Evolutionary conservation across 2,797 vertebrate genomes (phyloP).

Genomic region (Coregonus ussuriensis): DNA sequence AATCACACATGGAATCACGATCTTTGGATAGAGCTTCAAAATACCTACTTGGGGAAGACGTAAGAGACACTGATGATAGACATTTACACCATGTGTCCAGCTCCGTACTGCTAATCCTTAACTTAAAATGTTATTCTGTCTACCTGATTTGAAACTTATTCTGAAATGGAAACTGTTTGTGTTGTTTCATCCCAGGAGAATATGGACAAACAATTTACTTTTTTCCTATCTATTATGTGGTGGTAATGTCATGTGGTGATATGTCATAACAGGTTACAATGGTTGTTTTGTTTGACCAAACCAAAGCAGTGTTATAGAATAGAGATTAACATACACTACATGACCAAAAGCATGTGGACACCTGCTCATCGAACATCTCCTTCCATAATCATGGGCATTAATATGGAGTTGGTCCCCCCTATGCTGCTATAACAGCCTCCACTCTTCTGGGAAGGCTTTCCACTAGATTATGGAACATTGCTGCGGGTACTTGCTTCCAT

Average conservation of each 20-base stretch:
- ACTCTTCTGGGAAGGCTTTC: too few species aligned
- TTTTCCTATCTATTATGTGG: neutral
- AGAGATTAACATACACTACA: conserved; percentile 32
- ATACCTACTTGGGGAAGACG: conserved; percentile 32
- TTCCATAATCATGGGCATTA: too few species aligned
- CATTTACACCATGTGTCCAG: conserved; percentile 38
- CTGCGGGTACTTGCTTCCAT: too few species aligned
- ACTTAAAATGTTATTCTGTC: conserved; percentile 62
- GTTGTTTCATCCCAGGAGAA: neutral
- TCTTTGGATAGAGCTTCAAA: conserved; percentile 49
- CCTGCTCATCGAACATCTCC: too few species aligned
- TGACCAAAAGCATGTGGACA: too few species aligned
- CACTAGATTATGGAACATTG: too few species aligned
- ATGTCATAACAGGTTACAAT: conserved; percentile 42
- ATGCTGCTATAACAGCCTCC: too few species aligned
- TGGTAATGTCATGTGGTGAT: neutral
- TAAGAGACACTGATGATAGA: conserved; percentile 61
- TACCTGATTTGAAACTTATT: conserved; percentile 35
- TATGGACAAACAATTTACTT: neutral
- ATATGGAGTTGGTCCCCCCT: too few species aligned
- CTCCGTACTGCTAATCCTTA: conserved; percentile 67
- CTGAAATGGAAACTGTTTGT: neutral
- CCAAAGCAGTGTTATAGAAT: conserved; percentile 45
- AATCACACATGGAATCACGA: conserved; percentile 40
- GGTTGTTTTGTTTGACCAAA: conserved; percentile 58